Evolutionary conservation across 2,113 vertebrate species (phyloP).

Genomic region (Blennius ocellaris): DNA sequence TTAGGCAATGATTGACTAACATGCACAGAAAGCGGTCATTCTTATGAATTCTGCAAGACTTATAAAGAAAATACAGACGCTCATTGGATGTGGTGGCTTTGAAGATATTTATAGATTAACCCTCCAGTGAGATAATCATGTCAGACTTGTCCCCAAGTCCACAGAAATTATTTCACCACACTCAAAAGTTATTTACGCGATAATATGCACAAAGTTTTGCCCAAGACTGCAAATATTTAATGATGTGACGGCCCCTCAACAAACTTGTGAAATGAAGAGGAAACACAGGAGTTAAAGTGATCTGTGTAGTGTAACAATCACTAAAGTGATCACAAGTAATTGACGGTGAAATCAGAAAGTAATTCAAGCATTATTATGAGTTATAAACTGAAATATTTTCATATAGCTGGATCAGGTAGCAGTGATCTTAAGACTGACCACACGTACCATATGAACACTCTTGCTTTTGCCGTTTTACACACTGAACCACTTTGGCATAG

Average conservation of each 20-base stretch:
- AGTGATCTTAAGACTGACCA: too few relatives aligned
- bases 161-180: conserved; percentile 2
- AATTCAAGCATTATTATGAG: too few relatives aligned
- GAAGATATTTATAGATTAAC: conserved; percentile 22
- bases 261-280: not conserved
- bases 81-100: conserved; percentile 19
- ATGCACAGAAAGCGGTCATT: conserved; percentile 18
- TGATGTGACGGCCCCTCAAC: too few relatives aligned
- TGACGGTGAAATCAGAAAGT: too few relatives aligned
- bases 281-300: not conserved
- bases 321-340: too few relatives aligned
- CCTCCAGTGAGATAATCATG: conserved; percentile 3
- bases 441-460: too few relatives aligned
- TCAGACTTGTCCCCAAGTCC: not conserved
- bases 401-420: too few relatives aligned
- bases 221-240: conserved; percentile 7
- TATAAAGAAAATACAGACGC: conserved; percentile 35
- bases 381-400: too few relatives aligned
- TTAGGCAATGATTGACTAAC: conserved; percentile 39
- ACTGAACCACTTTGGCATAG: too few relatives aligned
- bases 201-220: not conserved
- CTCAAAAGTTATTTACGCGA: not conserved
- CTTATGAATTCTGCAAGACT: conserved; percentile 28
- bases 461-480: too few relatives aligned
- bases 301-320: not conserved